Percentiles rank a stretch among this genome's conserved stretches.
Conservation (phyloP, 2,888 invertebrate species). For the Oscheius onirici region DNA sequence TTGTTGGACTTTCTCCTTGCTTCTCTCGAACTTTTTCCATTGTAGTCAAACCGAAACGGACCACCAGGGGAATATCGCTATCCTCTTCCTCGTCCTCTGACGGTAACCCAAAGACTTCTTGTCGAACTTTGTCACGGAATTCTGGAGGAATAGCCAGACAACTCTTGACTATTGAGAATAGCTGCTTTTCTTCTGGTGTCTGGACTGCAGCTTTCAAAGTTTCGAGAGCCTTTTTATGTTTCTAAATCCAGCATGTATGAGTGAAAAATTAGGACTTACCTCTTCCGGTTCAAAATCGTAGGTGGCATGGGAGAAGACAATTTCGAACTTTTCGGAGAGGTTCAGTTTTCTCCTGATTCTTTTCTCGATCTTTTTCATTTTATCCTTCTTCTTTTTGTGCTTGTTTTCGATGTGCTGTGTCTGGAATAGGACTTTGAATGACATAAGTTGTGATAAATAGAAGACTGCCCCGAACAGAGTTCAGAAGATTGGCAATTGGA, state of each 20-base stretch:
- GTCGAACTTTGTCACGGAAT: not conserved
- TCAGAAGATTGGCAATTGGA: no score
- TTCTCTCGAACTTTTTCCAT: not conserved
- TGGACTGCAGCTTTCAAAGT: not conserved
- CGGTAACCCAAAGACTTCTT: not conserved
- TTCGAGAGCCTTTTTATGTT: not conserved
- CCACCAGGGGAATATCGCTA: not conserved
- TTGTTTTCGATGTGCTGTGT: no score
- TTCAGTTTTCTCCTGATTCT: constrained; percentile 21
- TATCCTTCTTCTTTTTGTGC: not conserved
- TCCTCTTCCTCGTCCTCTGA: not conserved
- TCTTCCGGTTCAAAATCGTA: constrained; percentile 9
- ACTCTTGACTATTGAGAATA: not conserved
- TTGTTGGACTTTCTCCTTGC: not conserved
- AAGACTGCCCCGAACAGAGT: no score
- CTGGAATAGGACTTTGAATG: no score
- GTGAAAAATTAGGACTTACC: not conserved
- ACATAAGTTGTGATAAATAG: no score
- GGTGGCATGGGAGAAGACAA: not conserved
- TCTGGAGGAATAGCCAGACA: not conserved
- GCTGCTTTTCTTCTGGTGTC: not conserved
- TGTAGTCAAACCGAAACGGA: not conserved
- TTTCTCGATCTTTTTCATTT: constrained; percentile 2
- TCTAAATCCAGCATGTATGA: not conserved
- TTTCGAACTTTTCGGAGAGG: not conserved